A percentile compares a stretch with the other conserved stretches of the same genome.
Conservation (phyloP, 2,888 invertebrate species). For the Leucophenga maculata region DNA sequence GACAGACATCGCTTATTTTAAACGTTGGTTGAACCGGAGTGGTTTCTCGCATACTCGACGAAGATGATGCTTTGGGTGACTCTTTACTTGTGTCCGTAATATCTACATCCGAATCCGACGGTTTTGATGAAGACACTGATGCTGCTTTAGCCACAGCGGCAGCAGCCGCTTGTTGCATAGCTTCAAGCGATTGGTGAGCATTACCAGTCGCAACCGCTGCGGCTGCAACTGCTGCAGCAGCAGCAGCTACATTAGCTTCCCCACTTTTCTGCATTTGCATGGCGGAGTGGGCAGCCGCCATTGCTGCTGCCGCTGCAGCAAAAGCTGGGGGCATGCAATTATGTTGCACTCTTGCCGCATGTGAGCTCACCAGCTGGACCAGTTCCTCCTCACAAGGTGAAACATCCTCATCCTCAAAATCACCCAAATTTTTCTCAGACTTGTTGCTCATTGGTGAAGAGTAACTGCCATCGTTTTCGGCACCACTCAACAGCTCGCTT, state of each 20-base stretch:
- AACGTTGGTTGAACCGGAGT: conserved; percentile 61
- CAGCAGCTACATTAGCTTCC: conserved; percentile 59
- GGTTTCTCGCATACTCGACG: conserved; percentile 23
- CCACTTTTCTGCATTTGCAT: conserved; percentile 64
- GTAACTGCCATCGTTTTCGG: conserved; percentile 88
- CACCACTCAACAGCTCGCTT: conserved; percentile 74
- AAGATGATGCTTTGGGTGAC: conserved; percentile 45
- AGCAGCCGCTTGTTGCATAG: conserved; percentile 54
- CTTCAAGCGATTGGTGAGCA: conserved; percentile 59
- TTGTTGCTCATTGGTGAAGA: conserved; percentile 94
- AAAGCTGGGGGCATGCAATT: conserved; percentile 67
- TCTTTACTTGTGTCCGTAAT: conserved; percentile 49
- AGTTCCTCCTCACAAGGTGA: conserved; percentile 90
- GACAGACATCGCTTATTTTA: conserved; percentile 81
- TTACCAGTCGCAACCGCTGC: conserved; percentile 62
- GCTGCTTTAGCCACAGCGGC: conserved; percentile 54
- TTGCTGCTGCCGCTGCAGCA: conserved; percentile 67
- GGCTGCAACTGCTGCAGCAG: conserved; percentile 62
- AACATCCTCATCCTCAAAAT: conserved; percentile 93
- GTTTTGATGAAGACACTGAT: conserved; percentile 48
- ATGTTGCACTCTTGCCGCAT: conserved; percentile 63
- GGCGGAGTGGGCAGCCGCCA: conserved; percentile 67
- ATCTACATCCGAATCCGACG: conserved; percentile 62
- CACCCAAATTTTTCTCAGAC: conserved; percentile 94
- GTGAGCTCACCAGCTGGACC: conserved; percentile 80